phyloP scores from a whole-genome alignment of 2,113 vertebrate species.

The Toxotes jaculatrix region DNA sequence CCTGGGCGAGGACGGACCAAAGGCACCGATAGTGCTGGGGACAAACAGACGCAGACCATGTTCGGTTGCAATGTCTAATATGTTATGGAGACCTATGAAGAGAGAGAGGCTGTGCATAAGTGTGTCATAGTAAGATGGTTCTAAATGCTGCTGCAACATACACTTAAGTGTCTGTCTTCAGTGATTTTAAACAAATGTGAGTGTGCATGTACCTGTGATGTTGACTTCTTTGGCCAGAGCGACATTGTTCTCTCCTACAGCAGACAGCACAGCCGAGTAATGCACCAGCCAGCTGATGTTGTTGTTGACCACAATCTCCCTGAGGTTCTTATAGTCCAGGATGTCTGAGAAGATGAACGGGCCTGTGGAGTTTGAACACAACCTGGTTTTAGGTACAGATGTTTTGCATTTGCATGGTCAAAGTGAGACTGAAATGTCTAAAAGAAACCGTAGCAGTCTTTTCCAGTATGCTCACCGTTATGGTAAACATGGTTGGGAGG shows the following conservation, averaged over 20 bases:
- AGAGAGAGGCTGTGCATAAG: constrained; percentile 41
- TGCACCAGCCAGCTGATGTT: constrained; percentile 93
- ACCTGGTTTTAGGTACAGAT: no score
- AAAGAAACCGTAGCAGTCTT: not conserved
- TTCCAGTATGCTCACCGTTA: constrained; percentile 81
- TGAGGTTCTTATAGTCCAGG: constrained; percentile 91
- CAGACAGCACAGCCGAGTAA: constrained; percentile 87
- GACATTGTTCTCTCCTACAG: constrained; percentile 89
- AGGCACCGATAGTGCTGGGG: constrained; percentile 93
- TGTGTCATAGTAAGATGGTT: not conserved
- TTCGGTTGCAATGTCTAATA: constrained; percentile 91
- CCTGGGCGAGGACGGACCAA: constrained; percentile 91
- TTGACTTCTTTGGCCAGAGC: constrained; percentile 91
- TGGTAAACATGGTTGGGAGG: constrained; percentile 88
- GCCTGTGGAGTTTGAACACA: constrained; percentile 75
- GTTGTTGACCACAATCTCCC: constrained; percentile 93
- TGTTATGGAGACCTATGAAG: constrained; percentile 89
- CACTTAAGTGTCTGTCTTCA: not conserved
- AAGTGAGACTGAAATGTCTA: no score
- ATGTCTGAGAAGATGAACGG: constrained; percentile 92
- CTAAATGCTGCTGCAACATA: not conserved
- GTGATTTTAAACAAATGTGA: not conserved
- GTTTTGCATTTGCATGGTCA: no score
- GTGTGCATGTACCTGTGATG: constrained; percentile 85
- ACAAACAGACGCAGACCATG: constrained; percentile 91